These are phyloP conservation scores for Morus bassanus DNA, from an alignment of 2,797 vertebrate genomes.

Conservation along the genomic window DNA sequence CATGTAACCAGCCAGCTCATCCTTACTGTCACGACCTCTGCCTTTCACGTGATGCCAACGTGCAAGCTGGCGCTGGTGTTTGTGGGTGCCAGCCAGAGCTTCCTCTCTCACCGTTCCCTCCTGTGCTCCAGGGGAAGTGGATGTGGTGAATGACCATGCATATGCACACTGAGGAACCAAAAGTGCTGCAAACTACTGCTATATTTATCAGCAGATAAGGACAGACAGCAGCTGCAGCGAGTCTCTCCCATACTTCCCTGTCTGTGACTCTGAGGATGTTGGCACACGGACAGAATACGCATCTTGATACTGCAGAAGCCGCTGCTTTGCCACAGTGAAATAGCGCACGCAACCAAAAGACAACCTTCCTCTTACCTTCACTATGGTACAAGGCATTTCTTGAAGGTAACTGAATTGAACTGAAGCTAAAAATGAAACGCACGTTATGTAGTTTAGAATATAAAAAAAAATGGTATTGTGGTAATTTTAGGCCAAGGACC, in stretches of 20 bases:
- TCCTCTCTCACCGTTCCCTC: background rate
- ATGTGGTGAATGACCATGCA: background rate
- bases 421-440: background rate
- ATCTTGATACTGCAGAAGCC: background rate
- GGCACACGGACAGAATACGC: background rate
- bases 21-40: background rate
- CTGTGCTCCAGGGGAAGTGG: background rate
- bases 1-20: background rate
- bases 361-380: background rate
- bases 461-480: rapidly evolving
- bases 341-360: background rate
- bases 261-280: background rate
- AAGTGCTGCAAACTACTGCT: background rate
- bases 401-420: background rate
- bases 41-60: background rate
- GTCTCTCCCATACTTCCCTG: background rate
- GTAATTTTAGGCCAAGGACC: background rate
- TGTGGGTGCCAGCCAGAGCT: background rate
- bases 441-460: background rate
- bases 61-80: background rate
- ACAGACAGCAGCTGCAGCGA: background rate
- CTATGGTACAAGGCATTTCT: background rate
- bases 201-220: background rate
- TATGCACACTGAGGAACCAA: background rate
- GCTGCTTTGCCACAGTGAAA: background rate